Conservation (phyloP, 1,140 invertebrate genomes). For the Rhizoglyphus robini region DNA sequence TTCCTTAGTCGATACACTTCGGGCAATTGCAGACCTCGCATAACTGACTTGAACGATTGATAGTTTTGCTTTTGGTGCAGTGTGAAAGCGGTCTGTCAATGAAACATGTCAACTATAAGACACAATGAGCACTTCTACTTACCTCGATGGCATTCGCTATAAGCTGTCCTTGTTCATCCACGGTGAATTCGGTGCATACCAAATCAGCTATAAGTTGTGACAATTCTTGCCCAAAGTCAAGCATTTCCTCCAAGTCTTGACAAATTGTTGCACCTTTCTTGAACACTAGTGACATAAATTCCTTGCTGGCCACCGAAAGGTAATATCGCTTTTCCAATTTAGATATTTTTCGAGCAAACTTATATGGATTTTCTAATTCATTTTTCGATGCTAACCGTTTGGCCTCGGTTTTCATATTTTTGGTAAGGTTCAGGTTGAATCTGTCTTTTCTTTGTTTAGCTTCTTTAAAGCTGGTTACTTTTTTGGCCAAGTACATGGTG, state of each 20-base stretch:
- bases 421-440: neutral
- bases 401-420: neutral
- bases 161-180: conserved; percentile 3
- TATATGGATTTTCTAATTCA: conserved; percentile 5
- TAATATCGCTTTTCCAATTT: neutral
- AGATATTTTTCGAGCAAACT: neutral
- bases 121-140: neutral
- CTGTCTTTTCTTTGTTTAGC: neutral
- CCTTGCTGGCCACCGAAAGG: neutral
- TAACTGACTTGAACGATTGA: conserved; percentile 17
- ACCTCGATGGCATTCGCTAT: conserved; percentile 21
- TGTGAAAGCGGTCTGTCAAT: conserved; percentile 17
- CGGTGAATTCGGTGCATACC: neutral
- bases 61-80: conserved; percentile 15
- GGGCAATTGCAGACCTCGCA: conserved; percentile 18
- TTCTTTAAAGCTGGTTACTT: neutral
- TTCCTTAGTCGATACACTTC: conserved; percentile 5
- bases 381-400: neutral
- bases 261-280: conserved; percentile 12
- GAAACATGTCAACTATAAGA: neutral
- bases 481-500: neutral
- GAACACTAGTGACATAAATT: neutral
- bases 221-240: conserved; percentile 27
- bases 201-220: conserved; percentile 6
- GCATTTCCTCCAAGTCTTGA: conserved; percentile 26